Conservation (phyloP, 2,797 vertebrate genomes). For the Hybognathus amarus region DNA sequence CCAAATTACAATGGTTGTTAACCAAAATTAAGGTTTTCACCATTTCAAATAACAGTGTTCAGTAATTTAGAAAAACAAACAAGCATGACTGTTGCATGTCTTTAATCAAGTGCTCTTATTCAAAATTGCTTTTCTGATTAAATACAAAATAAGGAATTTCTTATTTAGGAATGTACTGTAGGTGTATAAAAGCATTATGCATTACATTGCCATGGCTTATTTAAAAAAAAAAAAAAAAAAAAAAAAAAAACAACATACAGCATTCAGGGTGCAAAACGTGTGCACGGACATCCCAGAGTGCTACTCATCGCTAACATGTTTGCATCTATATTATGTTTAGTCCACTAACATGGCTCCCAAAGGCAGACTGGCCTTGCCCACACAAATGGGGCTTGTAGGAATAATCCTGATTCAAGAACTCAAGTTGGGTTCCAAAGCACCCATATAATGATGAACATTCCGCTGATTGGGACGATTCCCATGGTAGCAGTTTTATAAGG, state of each 20-base stretch:
- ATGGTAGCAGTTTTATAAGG: conserved; percentile 58
- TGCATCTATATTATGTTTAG: conserved; percentile 41
- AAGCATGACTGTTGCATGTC: conserved; percentile 68
- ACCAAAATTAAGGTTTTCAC: conserved; percentile 39
- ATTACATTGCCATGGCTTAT: conserved; percentile 51
- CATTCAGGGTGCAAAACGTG: conserved; percentile 45
- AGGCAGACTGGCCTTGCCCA: conserved; percentile 53
- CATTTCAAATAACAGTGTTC: conserved; percentile 58
- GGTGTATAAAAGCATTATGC: conserved; percentile 52
- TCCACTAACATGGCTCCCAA: conserved; percentile 43
- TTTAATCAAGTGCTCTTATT: conserved; percentile 73
- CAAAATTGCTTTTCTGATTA: conserved; percentile 67
- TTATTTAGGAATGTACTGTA: conserved; percentile 72
- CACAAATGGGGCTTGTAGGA: conserved; percentile 25
- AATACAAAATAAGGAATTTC: conserved; percentile 64
- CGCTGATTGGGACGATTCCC: neutral
- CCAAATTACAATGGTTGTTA: conserved; percentile 57
- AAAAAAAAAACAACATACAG: conserved; percentile 27
- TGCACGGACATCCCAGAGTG: conserved; percentile 52
- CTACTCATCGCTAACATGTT: conserved; percentile 41
- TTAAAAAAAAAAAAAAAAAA: neutral
- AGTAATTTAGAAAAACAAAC: conserved; percentile 46
- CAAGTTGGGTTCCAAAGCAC: conserved; percentile 29
- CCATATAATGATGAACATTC: conserved; percentile 30
- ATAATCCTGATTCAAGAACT: conserved; percentile 30